Evolutionary conservation across 2,888 invertebrate species (phyloP), one percentile per base, ranked within the genome.

Genomic region (Diarsia mendica): DNA sequence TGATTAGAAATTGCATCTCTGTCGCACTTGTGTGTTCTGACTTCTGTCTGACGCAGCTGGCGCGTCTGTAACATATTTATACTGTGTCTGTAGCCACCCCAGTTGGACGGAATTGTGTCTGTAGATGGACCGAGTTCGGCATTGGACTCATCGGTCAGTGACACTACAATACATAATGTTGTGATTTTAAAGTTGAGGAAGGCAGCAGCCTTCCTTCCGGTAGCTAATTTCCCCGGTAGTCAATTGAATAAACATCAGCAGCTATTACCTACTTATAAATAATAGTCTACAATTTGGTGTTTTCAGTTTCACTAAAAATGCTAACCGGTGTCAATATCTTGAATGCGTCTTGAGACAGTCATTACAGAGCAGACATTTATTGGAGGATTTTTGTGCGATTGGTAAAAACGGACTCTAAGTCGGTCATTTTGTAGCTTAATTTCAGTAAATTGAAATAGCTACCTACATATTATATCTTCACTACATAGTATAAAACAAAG

Each of bases 11-110:
- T n/a, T 63, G 48, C 53, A 63, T 49, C 61, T 79, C 79, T 79
- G 44, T 70, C 71, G 39, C 69, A 69, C 61, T 79, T 39, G 48
- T 68, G 53, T n/a, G n/a, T n/a, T n/a, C n/a, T n/a, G n/a, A n/a
- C n/a, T n/a, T n/a, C n/a, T n/a, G n/a, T n/a, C n/a, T n/a, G n/a
- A n/a, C 28, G 28, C 28, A 28, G 61, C 53, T 53, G 79, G 79
- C 28, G 18, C 5, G 49, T 23, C 46, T 18, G 70, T 70, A 49
- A n/a, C n/a, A n/a, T n/a, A n/a, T n/a, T n/a, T n/a, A n/a, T n/a
- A n/a, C n/a, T n/a, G n/a, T n/a, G n/a, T n/a, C n/a, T 18, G 70
- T 70, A 49, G 44, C 13, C 23, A 55, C 39, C 48, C n/a, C 53
- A 66, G 49, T 67, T 66, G 13, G 28, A 46, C 49, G 39, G 23